A percentile compares a stretch with the other conserved stretches of the same genome.
phyloP scores from a whole-genome alignment of 2,797 vertebrate genomes.

The Hemitrygon akajei region DNA sequence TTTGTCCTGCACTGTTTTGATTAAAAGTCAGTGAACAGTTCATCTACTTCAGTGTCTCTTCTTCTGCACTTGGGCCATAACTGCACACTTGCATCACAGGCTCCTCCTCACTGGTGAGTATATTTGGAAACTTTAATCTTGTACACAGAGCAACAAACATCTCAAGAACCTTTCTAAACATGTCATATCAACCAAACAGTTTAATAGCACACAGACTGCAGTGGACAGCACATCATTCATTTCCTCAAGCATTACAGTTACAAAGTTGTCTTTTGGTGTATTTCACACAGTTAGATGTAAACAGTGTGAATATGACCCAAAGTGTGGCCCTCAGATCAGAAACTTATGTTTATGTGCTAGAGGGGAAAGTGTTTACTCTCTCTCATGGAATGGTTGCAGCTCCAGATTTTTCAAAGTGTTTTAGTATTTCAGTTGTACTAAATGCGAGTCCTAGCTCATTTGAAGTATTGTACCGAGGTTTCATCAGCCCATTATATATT shows the following conservation, averaged over 20 bases:
- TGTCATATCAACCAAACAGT: background rate
- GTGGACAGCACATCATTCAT: background rate
- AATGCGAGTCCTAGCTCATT: background rate
- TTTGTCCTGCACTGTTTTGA: no score
- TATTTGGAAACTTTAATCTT: background rate
- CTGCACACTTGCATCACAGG: no score
- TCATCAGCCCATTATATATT: no score
- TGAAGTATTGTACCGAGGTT: background rate
- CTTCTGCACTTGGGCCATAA: no score
- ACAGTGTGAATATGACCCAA: background rate
- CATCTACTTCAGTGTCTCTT: no score
- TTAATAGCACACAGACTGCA: background rate
- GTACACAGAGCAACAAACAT: background rate
- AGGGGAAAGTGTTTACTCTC: constrained; percentile 8
- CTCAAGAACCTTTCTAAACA: background rate
- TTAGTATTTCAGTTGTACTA: background rate
- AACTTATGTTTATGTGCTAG: background rate
- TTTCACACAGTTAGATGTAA: background rate
- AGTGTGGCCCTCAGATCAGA: background rate
- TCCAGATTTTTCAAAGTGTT: constrained; percentile 9
- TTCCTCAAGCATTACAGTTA: background rate
- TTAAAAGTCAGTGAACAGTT: no score
- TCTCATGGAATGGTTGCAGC: no score
- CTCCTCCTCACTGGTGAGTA: background rate
- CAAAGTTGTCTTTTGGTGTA: background rate